Base-by-base conservation (phyloP, 2,888 invertebrate genomes). In the Bhutanitis thaidina region DNA sequence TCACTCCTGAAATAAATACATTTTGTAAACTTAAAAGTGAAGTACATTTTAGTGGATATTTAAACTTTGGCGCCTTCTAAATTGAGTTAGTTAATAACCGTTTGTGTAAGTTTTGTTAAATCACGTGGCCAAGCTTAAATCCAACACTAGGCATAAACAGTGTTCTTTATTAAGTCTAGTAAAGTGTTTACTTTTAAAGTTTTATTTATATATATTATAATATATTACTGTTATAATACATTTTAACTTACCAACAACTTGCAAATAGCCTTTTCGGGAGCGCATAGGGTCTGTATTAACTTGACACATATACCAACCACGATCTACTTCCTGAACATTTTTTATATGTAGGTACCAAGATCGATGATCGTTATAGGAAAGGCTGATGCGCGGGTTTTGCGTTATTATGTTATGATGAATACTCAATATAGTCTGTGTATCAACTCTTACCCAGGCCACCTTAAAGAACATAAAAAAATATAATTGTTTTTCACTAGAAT, bases 251-350 rank as follows among this genome's bases (percentile, higher is more conserved):
- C 97, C 97, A 37, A 97, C 96, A 61, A 97, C 96, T 90, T 97
- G 96, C 29, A 97, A 91, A 77, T 96, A 97, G 49, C 97, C 97
- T 74, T 96, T 95, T 50, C 95, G 91, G 54, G 95, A 95, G 60
- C 96, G 91, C 97, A 97, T 97, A n/a, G 97, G 97, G 81, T 97
- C 96, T 0, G 97, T 97, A 84, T 97, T 97, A 61, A 97, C 94
- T 83, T 97, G 96, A 75, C 96, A 96, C 96, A 96, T 96, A 71
- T 92, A 97, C 96, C 96, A 97, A 54, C 97, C 97, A 1, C 96
- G 91, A 84, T 97, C 97, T 38, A 93, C 92, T 77, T 97, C 96
- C 73, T 96, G 95, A 27, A 96, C 96, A 72, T 94, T 94, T 80
- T 94, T 94, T 80, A 97, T 95, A 76, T 96, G 97, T 57, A 97